Percentiles rank a stretch among this genome's conserved stretches.
These are phyloP conservation scores for Nycteola revayana DNA, from an alignment of 2,888 invertebrate genomes.

Conservation along the genomic window DNA sequence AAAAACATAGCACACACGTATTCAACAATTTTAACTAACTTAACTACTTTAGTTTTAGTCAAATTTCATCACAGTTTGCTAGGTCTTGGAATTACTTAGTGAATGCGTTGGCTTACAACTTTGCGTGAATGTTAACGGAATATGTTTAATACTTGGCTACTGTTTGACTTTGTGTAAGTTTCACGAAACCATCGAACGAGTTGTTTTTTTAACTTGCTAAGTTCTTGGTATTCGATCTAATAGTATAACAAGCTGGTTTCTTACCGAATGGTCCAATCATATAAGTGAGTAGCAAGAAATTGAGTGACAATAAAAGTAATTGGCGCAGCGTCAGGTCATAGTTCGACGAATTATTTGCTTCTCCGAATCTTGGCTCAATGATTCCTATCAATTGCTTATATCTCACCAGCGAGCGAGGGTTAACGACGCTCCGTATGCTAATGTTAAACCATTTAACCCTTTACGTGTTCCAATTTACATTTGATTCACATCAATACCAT, in stretches of 20 bases:
- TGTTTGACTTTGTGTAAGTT: too few species aligned
- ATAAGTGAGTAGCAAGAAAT: too few species aligned
- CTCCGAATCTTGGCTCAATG: slow-evolving; percentile 1
- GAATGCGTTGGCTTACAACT: too few species aligned
- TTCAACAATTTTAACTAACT: slow-evolving; percentile 47
- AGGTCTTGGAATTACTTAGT: neutral
- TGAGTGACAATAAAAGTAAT: neutral
- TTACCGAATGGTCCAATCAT: too few species aligned
- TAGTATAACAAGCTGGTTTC: too few species aligned
- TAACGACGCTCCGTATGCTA: slow-evolving; percentile 16
- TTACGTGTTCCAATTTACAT: slow-evolving; percentile 26
- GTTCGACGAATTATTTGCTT: neutral
- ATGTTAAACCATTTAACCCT: slow-evolving; percentile 29
- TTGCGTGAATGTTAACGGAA: too few species aligned
- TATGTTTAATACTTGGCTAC: too few species aligned
- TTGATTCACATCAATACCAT: slow-evolving; percentile 6
- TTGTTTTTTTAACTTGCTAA: too few species aligned
- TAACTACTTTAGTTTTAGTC: slow-evolving; percentile 43
- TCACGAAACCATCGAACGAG: too few species aligned
- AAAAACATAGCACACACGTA: slow-evolving; percentile 58
- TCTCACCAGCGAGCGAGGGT: neutral
- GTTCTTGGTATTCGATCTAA: too few species aligned
- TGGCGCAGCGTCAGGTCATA: neutral
- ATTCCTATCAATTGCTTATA: slow-evolving; percentile 13
- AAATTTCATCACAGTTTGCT: slow-evolving; percentile 17